A percentile compares a stretch with the other conserved stretches of the same genome.
phyloP scores from a whole-genome alignment of 2,113 vertebrate species.

The Brachionichthys hirsutus region DNA sequence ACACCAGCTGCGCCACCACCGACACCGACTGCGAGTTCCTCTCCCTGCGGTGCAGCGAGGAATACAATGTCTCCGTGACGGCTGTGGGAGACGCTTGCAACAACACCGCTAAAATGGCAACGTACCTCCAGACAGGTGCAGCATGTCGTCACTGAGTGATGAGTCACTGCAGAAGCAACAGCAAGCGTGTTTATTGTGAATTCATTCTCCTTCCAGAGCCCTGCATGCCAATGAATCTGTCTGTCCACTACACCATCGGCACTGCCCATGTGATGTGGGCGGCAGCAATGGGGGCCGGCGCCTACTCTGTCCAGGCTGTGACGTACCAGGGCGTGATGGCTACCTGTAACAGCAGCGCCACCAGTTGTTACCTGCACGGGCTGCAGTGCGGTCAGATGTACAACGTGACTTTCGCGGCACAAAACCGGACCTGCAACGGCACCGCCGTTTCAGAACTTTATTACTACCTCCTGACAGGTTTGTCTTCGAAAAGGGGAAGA shows the following conservation, averaged over 20 bases:
- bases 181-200: not conserved
- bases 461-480: conserved; percentile 61
- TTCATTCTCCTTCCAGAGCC: conserved; percentile 52
- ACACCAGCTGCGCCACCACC: conserved; percentile 39
- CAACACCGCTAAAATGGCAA: conserved; percentile 51
- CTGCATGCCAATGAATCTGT: conserved; percentile 57
- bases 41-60: conserved; percentile 59
- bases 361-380: conserved; percentile 52
- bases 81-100: conserved; percentile 58
- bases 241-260: conserved; percentile 47
- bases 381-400: conserved; percentile 68
- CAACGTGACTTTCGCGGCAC: conserved; percentile 66
- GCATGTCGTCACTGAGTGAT: not conserved
- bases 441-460: conserved; percentile 31
- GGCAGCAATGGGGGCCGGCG: conserved; percentile 39
- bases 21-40: conserved; percentile 51
- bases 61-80: conserved; percentile 57
- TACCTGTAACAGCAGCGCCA: conserved; percentile 53
- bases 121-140: conserved; percentile 64
- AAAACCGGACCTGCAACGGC: conserved; percentile 59
- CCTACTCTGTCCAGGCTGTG: conserved; percentile 60
- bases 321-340: conserved; percentile 33
- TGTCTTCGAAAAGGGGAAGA: conserved; percentile 11
- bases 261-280: conserved; percentile 55
- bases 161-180: too few relatives aligned